phyloP scores from a whole-genome alignment of 64 coral and sea anemone genomes.

The Dendrophyllia cribrosa region DNA sequence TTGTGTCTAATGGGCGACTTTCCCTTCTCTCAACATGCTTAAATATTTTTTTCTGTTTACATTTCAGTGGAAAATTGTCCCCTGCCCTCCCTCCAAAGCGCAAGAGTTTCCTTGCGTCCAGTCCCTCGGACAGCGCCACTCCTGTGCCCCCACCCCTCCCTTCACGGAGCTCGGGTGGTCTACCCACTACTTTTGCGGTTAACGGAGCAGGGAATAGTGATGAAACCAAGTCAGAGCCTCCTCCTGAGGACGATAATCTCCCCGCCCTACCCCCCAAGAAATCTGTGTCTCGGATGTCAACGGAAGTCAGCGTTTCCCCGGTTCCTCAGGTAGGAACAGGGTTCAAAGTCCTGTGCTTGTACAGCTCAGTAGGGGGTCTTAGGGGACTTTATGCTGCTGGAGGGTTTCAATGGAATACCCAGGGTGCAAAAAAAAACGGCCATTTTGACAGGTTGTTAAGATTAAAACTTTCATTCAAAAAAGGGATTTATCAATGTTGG shows the following conservation, averaged over 20 bases:
- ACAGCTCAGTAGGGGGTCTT: too few species aligned
- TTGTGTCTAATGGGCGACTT: too few species aligned
- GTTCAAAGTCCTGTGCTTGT: too few species aligned
- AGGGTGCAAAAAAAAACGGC: too few species aligned
- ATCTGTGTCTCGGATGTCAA: conserved; percentile 32
- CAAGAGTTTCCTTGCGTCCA: background rate
- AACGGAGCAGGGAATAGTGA: background rate
- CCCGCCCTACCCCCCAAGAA: conserved; percentile 54
- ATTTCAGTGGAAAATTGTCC: background rate
- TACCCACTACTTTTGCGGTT: background rate
- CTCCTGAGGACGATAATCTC: background rate
- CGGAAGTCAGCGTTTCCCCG: background rate
- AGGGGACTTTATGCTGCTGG: too few species aligned
- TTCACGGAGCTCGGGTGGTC: background rate
- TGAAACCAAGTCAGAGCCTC: background rate
- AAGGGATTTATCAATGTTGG: too few species aligned
- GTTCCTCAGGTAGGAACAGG: background rate
- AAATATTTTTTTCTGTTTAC: too few species aligned
- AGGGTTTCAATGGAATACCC: too few species aligned
- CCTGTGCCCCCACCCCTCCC: background rate
- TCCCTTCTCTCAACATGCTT: too few species aligned
- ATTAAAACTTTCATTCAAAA: too few species aligned
- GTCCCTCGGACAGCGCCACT: background rate
- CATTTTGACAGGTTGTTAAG: too few species aligned
- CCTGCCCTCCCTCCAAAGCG: conserved; percentile 46